phyloP scores from a whole-genome alignment of 2,888 invertebrate species.

The Pyrgus malvae region DNA sequence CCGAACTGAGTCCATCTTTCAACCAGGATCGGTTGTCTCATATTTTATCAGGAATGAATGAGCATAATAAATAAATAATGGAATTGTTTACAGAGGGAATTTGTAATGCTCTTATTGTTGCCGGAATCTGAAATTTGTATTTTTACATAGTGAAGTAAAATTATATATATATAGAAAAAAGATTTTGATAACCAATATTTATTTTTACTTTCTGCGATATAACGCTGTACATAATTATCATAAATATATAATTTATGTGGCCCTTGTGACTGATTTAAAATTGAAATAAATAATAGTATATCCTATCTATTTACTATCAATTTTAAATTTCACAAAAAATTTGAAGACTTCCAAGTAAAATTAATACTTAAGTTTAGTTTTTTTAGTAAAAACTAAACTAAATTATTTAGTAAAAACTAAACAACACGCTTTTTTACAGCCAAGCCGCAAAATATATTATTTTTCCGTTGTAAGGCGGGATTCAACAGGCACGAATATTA shows the following conservation, averaged over 20 bases:
- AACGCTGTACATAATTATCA: too few relatives aligned
- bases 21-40: conserved; percentile 24
- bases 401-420: too few relatives aligned
- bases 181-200: too few relatives aligned
- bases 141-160: neutral
- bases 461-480: conserved; percentile 25
- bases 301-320: too few relatives aligned
- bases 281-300: too few relatives aligned
- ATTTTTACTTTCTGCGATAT: too few relatives aligned
- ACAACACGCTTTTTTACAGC: too few relatives aligned
- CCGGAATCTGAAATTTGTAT: neutral
- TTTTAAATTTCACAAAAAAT: too few relatives aligned
- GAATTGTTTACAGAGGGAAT: conserved; percentile 32
- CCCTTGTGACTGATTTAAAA: too few relatives aligned
- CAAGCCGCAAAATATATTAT: neutral
- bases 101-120: conserved; percentile 24
- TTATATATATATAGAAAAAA: neutral
- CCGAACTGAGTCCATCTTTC: conserved; percentile 29
- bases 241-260: too few relatives aligned
- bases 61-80: conserved; percentile 33
- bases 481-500: conserved; percentile 31
- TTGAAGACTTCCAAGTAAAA: too few relatives aligned
- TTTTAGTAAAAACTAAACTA: neutral
- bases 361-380: too few relatives aligned
- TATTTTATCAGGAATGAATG: conserved; percentile 32